These are phyloP conservation scores for Oryctes rhinoceros DNA, from an alignment of 1,140 invertebrate genomes.

Conservation along the genomic window DNA sequence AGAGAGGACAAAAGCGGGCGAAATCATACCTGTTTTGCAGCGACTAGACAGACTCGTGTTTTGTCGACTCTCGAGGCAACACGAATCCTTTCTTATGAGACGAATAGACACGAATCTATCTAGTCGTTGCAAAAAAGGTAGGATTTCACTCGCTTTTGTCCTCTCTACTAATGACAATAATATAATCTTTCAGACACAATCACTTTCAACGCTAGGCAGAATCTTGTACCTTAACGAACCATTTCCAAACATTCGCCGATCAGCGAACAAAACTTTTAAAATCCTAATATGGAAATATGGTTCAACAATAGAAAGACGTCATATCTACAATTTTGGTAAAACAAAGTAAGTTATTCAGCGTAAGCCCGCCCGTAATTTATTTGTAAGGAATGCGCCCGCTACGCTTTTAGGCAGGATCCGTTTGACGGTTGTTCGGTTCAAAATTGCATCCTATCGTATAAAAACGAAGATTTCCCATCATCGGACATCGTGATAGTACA, in stretches of 20 bases:
- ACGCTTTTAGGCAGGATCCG: slow-evolving; percentile 56
- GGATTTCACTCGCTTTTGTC: too few species aligned
- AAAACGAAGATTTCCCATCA: slow-evolving; percentile 57
- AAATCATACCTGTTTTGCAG: too few species aligned
- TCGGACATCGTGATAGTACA: slow-evolving; percentile 70
- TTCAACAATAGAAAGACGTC: slow-evolving; percentile 53
- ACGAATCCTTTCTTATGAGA: too few species aligned
- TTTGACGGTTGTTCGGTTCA: slow-evolving; percentile 67
- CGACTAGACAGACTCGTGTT: too few species aligned
- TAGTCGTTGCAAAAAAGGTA: too few species aligned
- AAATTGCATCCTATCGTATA: slow-evolving; percentile 66
- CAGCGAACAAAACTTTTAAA: slow-evolving; percentile 49
- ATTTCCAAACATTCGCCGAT: slow-evolving; percentile 44
- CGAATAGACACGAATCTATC: too few species aligned
- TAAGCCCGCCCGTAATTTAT: background rate
- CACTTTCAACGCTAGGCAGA: slow-evolving; percentile 56
- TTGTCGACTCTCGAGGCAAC: too few species aligned
- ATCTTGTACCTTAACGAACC: slow-evolving; percentile 54
- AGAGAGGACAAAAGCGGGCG: too few species aligned
- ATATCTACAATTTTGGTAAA: slow-evolving; percentile 54
- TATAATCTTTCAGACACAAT: slow-evolving; percentile 41
- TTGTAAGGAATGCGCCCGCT: background rate
- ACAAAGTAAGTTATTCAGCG: slow-evolving; percentile 43
- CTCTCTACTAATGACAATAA: too few species aligned
- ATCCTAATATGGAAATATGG: slow-evolving; percentile 62